Evolutionary conservation across 2,113 vertebrate genomes (phyloP), one percentile per base, ranked within the genome.

Genomic region (Rhinichthys klamathensis): DNA sequence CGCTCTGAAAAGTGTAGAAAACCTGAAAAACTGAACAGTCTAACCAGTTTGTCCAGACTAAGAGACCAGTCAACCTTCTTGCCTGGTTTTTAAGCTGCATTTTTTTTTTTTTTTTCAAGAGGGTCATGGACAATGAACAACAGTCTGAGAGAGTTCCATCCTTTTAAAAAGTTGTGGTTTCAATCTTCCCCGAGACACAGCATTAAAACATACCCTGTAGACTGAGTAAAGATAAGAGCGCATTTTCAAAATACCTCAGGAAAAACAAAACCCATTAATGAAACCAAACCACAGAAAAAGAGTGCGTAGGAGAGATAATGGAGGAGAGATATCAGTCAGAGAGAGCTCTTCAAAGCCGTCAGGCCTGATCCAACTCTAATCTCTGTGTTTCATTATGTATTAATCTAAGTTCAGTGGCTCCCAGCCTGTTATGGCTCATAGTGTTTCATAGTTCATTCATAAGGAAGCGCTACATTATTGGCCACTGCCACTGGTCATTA

Each of bases 361-460:
- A 6, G 49, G 25, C 23, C n/a, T 30, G 18, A 35, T 49, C 46
- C 21, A 16, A 60, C 69, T 75, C 25, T 49, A 80, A 85, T 60
- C 35, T 73, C 15, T n/a, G 18, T 25, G 56, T 74, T 61, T 35
- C 1, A n/a, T 65, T n/a, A 56, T 54, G 63, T 44, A 60, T 69
- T 72, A 25, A 82, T 49, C 16, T 61, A 16, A 27, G 54, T 69
- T 4, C 12, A 81, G 41, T 56, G 30, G 56, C 56, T 60, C 16
- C 15, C 51, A 30, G 80, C 25, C 11, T 69, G 46, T 86, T 86
- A 11, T 58, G 30, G 46, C 38, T 83, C 10, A 56, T 74, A 63
- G 32, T 69, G 44, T 27, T 80, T 61, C 83, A 63, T 80, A 75
- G 78, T 84, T 80, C 54, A 61, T 54, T 73, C 73, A 65, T 69